Evolutionary conservation across 2,113 vertebrate genomes (phyloP).

Genomic region (Lepus americanus): DNA sequence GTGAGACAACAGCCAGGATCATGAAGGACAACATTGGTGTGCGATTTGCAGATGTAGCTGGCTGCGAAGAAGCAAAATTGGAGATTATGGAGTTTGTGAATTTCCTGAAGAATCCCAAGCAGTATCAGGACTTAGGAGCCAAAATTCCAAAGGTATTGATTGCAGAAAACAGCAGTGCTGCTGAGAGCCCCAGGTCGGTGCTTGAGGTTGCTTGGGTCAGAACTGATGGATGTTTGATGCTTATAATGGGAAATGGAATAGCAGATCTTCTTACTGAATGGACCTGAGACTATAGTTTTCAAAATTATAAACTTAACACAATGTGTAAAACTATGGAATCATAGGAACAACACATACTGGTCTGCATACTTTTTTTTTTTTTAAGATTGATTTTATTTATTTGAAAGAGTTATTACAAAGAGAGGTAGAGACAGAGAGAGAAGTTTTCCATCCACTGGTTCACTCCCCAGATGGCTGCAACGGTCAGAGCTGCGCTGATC

Average conservation of each 20-base stretch:
- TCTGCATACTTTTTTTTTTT: no score
- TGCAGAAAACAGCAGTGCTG: neutral
- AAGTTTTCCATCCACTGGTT: no score
- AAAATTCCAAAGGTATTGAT: conserved; percentile 87
- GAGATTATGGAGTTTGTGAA: conserved; percentile 89
- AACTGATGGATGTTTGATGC: neutral
- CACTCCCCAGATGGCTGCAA: no score
- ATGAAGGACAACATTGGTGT: conserved; percentile 82
- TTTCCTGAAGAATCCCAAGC: conserved; percentile 88
- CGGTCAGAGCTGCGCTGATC: no score
- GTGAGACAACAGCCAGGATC: conserved; percentile 86
- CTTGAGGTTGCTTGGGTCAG: no score
- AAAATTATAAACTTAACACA: neutral
- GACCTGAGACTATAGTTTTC: neutral
- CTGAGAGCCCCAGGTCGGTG: neutral
- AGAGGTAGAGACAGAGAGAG: no score
- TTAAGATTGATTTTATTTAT: no score
- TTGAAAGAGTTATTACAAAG: no score
- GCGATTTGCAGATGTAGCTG: conserved; percentile 86
- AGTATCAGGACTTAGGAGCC: conserved; percentile 87
- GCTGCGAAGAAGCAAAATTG: conserved; percentile 88
- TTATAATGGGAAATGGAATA: neutral
- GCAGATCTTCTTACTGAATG: neutral
- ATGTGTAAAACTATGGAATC: neutral
- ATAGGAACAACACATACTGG: neutral